These are phyloP conservation scores for Orthosia incerta DNA, from an alignment of 2,888 invertebrate species.

Conservation along the genomic window DNA sequence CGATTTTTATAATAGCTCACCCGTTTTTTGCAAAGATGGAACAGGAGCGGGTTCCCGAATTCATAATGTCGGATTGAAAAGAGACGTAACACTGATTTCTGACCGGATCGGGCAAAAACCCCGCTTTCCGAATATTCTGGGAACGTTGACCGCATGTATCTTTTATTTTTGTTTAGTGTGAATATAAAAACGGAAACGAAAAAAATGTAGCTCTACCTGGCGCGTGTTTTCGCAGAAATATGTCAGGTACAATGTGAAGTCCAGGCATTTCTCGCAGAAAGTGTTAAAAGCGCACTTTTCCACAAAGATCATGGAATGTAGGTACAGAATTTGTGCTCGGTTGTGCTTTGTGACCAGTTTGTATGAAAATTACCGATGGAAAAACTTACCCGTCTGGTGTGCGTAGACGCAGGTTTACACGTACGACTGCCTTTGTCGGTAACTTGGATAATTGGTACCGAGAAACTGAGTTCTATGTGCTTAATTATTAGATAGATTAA, in stretches of 20 bases:
- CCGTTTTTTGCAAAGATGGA: slow-evolving; percentile 19
- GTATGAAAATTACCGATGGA: slow-evolving; percentile 56
- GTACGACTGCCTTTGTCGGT: slow-evolving; percentile 62
- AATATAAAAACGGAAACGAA: slow-evolving; percentile 32
- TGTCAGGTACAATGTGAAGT: slow-evolving; percentile 32
- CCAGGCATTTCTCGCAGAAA: slow-evolving; percentile 57
- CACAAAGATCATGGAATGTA: slow-evolving; percentile 61
- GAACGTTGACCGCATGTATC: slow-evolving; percentile 62
- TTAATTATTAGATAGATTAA: slow-evolving; percentile 58
- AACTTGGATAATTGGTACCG: slow-evolving; percentile 58
- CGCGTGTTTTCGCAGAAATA: slow-evolving; percentile 45
- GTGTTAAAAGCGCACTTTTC: slow-evolving; percentile 67
- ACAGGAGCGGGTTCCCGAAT: slow-evolving; percentile 31
- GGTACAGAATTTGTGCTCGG: slow-evolving; percentile 47
- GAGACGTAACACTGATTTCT: slow-evolving; percentile 62
- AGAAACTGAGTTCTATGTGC: slow-evolving; percentile 48
- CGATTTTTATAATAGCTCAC: slow-evolving; percentile 57
- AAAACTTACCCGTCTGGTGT: slow-evolving; percentile 52
- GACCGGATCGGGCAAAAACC: slow-evolving; percentile 60
- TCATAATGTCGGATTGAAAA: slow-evolving; percentile 62
- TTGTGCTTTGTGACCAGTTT: slow-evolving; percentile 45
- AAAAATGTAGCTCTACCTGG: slow-evolving; percentile 36
- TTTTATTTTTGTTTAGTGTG: slow-evolving; percentile 57
- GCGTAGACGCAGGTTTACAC: slow-evolving; percentile 45
- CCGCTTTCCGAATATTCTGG: slow-evolving; percentile 45